Conservation (phyloP, 2,888 invertebrate genomes). For the Salpingus planirostris region DNA sequence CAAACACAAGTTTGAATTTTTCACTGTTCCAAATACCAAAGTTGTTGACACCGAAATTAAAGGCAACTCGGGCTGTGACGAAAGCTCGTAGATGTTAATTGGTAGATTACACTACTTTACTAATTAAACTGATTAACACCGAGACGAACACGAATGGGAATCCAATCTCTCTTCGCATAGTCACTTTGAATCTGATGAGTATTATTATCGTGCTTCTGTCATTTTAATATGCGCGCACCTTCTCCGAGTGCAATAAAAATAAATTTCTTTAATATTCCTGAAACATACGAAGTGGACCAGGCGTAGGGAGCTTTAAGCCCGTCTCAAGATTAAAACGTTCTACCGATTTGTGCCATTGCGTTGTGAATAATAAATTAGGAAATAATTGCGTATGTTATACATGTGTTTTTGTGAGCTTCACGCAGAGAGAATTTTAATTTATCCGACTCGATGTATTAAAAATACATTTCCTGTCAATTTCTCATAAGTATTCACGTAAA, state of each 20-base stretch:
- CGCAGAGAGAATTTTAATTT: constrained; percentile 21
- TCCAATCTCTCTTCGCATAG: too few relatives aligned
- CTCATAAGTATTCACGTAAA: constrained; percentile 16
- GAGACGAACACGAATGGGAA: too few relatives aligned
- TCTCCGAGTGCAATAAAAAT: constrained; percentile 19
- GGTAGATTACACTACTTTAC: constrained; percentile 19
- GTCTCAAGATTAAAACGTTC: constrained; percentile 12
- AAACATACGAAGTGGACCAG: constrained; percentile 19
- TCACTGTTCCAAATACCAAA: constrained; percentile 13
- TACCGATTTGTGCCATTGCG: constrained; percentile 24
- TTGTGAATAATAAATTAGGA: constrained; percentile 24
- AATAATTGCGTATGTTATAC: constrained; percentile 25
- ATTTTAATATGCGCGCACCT: constrained; percentile 12
- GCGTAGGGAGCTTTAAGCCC: constrained; percentile 16
- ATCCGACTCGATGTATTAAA: constrained; percentile 20
- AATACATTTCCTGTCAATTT: constrained; percentile 26
- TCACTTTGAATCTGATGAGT: too few relatives aligned
- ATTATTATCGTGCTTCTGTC: too few relatives aligned
- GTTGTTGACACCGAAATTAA: constrained; percentile 18
- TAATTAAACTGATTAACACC: constrained; percentile 20
- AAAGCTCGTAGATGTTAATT: constrained; percentile 18
- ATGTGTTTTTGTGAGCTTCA: constrained; percentile 21
- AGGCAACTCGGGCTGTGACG: constrained; percentile 17
- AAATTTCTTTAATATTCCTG: constrained; percentile 23
- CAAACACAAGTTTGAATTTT: constrained; percentile 13